Percentiles rank a stretch among this genome's conserved stretches.
Conservation (phyloP, 2,113 vertebrate genomes). For the Spea bombifrons region DNA sequence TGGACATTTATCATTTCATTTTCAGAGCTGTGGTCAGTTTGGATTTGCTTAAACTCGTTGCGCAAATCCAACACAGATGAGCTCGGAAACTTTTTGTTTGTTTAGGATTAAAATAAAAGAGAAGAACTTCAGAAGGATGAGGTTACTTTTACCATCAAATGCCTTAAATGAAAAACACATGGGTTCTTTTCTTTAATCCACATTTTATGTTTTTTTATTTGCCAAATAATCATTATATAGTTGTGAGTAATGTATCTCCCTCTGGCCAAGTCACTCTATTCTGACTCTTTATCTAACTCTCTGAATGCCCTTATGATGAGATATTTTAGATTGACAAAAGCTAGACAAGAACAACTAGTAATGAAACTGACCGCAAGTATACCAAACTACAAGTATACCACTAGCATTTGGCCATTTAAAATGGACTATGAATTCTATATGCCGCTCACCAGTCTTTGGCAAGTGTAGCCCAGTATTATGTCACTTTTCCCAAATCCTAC, state of each 20-base stretch:
- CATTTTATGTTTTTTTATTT: neutral
- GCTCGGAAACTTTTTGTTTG: constrained; percentile 14
- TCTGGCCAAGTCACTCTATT: neutral
- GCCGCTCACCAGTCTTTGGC: too few species aligned
- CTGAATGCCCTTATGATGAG: too few species aligned
- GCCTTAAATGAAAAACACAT: neutral
- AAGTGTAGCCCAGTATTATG: too few species aligned
- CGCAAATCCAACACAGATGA: neutral
- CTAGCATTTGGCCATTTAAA: too few species aligned
- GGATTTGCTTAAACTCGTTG: constrained; percentile 11
- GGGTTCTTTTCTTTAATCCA: neutral
- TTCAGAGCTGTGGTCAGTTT: constrained; percentile 7
- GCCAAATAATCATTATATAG: neutral
- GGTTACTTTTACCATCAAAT: neutral
- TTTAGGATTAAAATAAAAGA: neutral
- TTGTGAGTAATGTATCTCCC: neutral
- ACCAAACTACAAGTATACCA: too few species aligned
- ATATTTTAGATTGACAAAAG: too few species aligned
- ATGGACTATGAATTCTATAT: too few species aligned
- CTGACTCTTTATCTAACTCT: neutral
- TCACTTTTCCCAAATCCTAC: too few species aligned
- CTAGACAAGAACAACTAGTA: too few species aligned
- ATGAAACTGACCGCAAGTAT: too few species aligned
- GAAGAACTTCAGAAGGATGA: neutral
- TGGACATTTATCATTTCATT: constrained; percentile 17